A percentile compares a stretch with the other conserved stretches of the same genome.
phyloP scores from a whole-genome alignment of 2,888 invertebrate species.

The Brenthis ino region DNA sequence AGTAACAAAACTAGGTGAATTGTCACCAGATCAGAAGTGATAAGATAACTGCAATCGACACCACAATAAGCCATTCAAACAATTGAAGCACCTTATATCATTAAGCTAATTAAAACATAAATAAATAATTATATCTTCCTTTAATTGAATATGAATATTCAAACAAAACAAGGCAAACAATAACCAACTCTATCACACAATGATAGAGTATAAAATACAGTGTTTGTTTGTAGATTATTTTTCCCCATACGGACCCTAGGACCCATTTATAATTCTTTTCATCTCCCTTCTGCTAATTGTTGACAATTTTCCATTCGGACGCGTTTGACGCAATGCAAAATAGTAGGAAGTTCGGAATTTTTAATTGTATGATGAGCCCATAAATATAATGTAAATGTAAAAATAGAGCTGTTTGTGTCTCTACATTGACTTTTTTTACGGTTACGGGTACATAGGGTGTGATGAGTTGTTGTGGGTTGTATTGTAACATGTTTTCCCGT shows the following conservation, averaged over 20 bases:
- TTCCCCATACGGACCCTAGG: slow-evolving; percentile 16
- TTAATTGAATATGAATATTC: slow-evolving; percentile 29
- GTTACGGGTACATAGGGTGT: too few species aligned
- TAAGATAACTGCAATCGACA: too few species aligned
- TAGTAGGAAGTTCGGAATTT: slow-evolving; percentile 18
- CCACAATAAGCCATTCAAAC: slow-evolving; percentile 5
- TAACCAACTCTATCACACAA: background rate
- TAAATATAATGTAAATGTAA: too few species aligned
- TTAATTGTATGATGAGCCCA: too few species aligned
- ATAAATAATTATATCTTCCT: slow-evolving; percentile 27
- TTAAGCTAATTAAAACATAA: slow-evolving; percentile 22
- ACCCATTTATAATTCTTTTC: slow-evolving; percentile 34
- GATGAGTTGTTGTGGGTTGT: too few species aligned
- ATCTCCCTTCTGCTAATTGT: slow-evolving; percentile 34
- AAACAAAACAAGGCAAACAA: background rate
- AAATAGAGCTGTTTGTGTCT: too few species aligned
- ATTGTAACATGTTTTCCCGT: too few species aligned
- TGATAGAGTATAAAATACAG: background rate
- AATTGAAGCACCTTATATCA: slow-evolving; percentile 18
- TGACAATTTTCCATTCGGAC: slow-evolving; percentile 29
- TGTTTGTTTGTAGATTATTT: background rate
- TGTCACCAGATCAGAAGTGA: too few species aligned
- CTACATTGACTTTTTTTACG: too few species aligned
- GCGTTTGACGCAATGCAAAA: slow-evolving; percentile 13
- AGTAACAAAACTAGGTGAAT: background rate